Conservation (phyloP, 2,888 invertebrate genomes). For the Xylota sylvarum region DNA sequence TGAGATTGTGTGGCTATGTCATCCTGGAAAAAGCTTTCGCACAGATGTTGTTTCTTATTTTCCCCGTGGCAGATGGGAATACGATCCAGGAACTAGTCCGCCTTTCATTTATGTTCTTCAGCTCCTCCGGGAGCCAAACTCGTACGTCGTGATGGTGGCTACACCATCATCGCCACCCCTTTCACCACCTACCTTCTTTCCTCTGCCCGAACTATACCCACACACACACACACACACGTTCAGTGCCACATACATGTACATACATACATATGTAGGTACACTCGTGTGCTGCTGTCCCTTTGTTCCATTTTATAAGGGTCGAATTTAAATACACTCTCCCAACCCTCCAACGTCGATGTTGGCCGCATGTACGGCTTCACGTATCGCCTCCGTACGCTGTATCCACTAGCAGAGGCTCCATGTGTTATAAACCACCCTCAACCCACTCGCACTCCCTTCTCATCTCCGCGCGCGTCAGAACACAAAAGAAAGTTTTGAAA, state of each 20-base stretch:
- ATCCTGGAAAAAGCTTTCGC: conserved; percentile 79
- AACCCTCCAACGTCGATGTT: conserved; percentile 69
- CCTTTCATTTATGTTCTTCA: conserved; percentile 73
- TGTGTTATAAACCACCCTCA: conserved; percentile 71
- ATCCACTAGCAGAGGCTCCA: conserved; percentile 52
- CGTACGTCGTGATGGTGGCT: conserved; percentile 34
- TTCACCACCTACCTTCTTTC: conserved; percentile 27
- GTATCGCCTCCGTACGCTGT: conserved; percentile 69
- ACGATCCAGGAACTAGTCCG: conserved; percentile 77
- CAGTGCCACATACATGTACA: conserved; percentile 20
- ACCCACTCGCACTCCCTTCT: conserved; percentile 23
- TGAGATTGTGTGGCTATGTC: conserved; percentile 81
- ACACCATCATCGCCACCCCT: conserved; percentile 35
- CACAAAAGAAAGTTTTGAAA: conserved; percentile 77
- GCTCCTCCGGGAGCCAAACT: conserved; percentile 69
- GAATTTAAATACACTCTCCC: conserved; percentile 79
- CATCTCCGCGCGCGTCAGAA: conserved; percentile 40
- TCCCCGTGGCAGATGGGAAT: conserved; percentile 74
- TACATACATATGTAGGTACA: too few species aligned
- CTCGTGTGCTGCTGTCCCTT: conserved; percentile 65
- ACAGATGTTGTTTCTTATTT: conserved; percentile 77
- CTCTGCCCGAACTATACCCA: conserved; percentile 60
- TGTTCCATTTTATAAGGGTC: conserved; percentile 79
- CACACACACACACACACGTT: conserved; percentile 42
- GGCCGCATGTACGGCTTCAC: conserved; percentile 73